Conservation (phyloP, 2,888 invertebrate genomes). For the Chloroclysta siterata region DNA sequence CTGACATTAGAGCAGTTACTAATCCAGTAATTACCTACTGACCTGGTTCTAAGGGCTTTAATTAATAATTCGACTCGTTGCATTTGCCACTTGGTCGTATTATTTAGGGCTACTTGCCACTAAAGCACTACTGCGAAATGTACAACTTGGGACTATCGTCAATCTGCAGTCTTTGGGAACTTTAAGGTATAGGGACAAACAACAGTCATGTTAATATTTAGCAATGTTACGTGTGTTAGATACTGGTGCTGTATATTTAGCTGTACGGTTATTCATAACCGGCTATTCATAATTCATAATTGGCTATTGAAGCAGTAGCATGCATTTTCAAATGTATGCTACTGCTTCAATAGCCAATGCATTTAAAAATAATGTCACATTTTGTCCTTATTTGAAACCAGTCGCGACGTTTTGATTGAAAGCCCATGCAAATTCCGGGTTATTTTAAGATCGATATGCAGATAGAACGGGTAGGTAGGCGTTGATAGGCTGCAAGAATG, state of each 20-base stretch:
- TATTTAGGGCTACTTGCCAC: slow-evolving; percentile 5
- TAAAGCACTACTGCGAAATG: not conserved
- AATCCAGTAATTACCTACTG: slow-evolving; percentile 65
- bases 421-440: slow-evolving; percentile 29
- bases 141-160: not conserved
- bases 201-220: too few relatives aligned
- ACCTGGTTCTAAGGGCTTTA: slow-evolving; percentile 62
- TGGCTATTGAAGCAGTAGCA: too few relatives aligned
- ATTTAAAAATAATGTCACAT: not conserved
- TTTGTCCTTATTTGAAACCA: slow-evolving; percentile 21
- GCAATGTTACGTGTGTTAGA: too few relatives aligned
- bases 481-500: slow-evolving; percentile 30
- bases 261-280: too few relatives aligned
- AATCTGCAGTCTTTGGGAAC: too few relatives aligned
- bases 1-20: slow-evolving; percentile 62
- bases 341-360: not conserved
- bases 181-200: too few relatives aligned
- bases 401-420: slow-evolving; percentile 36
- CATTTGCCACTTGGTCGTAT: slow-evolving; percentile 29
- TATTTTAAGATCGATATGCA: slow-evolving; percentile 33
- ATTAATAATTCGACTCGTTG: slow-evolving; percentile 59
- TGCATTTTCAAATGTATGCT: too few relatives aligned
- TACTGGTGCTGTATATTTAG: too few relatives aligned
- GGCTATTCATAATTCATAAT: too few relatives aligned
- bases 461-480: slow-evolving; percentile 19